These are phyloP conservation scores for Clavelina lepadiformis DNA, from an alignment of 23 tunicate species.

Conservation along the genomic window DNA sequence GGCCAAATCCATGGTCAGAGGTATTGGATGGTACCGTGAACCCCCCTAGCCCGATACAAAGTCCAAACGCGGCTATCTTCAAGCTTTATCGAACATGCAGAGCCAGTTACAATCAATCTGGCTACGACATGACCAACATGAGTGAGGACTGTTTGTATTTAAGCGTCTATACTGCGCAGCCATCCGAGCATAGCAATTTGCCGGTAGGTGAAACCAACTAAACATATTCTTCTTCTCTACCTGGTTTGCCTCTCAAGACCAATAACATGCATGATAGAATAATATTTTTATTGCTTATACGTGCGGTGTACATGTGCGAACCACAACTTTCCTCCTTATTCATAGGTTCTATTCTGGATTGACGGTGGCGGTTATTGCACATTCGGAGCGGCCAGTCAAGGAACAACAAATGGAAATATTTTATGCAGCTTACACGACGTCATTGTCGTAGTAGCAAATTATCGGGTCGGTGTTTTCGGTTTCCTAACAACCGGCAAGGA, in stretches of 20 bases:
- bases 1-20: constrained; percentile 14
- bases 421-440: constrained; percentile 31
- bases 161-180: background rate
- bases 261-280: no score
- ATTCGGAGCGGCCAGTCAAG: constrained; percentile 18
- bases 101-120: no score
- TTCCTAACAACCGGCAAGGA: constrained; percentile 33
- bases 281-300: no score
- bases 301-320: no score
- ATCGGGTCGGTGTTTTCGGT: constrained; percentile 38
- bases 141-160: constrained; percentile 1
- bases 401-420: constrained; percentile 10
- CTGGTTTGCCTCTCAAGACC: no score
- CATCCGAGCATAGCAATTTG: background rate
- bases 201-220: no score
- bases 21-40: background rate
- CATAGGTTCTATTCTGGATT: constrained; percentile 57
- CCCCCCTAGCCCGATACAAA: constrained; percentile 4
- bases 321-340: no score
- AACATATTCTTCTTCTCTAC: no score
- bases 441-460: constrained; percentile 49
- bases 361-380: constrained; percentile 55
- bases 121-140: no score
- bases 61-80: no score
- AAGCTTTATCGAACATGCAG: no score